A percentile compares a stretch with the other conserved stretches of the same genome.
These are phyloP conservation scores for Uloborus diversus DNA, from an alignment of 1,140 invertebrate species.

Conservation along the genomic window DNA sequence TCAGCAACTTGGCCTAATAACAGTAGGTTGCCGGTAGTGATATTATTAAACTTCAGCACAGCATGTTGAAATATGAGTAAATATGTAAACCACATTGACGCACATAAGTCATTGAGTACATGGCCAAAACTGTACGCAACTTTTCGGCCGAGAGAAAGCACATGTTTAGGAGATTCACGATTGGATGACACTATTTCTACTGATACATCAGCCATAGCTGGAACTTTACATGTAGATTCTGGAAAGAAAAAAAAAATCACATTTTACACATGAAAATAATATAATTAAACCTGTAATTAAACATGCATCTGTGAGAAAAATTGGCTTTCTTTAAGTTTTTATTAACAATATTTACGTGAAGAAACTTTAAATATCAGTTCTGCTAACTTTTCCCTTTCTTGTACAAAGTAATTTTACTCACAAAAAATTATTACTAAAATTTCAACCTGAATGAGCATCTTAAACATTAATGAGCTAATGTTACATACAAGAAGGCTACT, in stretches of 20 bases:
- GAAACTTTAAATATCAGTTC: no score
- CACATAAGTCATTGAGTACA: constrained; percentile 93
- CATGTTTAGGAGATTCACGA: constrained; percentile 17
- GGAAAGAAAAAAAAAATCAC: neutral
- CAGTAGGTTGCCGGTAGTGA: constrained; percentile 80
- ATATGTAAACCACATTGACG: constrained; percentile 98
- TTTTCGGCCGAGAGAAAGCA: constrained; percentile 55
- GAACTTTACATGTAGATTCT: neutral
- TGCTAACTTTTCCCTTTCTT: no score
- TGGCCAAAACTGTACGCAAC: constrained; percentile 82
- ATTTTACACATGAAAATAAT: no score
- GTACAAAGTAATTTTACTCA: no score
- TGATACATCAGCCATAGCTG: constrained; percentile 20
- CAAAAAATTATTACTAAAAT: no score
- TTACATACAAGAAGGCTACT: no score
- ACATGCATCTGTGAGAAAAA: no score
- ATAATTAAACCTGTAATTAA: no score
- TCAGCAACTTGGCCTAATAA: constrained; percentile 90
- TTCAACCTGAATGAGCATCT: no score
- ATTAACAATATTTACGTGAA: no score
- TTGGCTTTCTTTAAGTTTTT: no score
- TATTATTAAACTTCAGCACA: constrained; percentile 73
- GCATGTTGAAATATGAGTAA: constrained; percentile 73
- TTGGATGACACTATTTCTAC: neutral
- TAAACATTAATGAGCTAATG: no score